Conservation (phyloP, 2,797 vertebrate genomes). For the Nothura maculosa region DNA sequence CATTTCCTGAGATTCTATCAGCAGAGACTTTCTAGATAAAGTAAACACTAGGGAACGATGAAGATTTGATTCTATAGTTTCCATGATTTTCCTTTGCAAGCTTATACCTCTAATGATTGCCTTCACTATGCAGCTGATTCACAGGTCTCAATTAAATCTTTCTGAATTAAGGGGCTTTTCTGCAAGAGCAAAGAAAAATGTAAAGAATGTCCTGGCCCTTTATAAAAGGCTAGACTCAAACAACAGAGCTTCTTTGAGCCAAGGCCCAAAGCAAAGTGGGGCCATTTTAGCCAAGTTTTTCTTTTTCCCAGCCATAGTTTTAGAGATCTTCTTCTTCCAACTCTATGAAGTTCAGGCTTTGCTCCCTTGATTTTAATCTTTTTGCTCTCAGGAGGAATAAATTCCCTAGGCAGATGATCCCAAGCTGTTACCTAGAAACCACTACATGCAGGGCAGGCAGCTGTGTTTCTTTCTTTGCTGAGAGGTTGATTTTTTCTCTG, state of each 20-base stretch:
- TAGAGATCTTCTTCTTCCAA: slow-evolving; percentile 21
- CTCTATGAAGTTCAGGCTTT: not conserved
- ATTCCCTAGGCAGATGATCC: slow-evolving; percentile 54
- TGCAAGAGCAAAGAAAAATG: slow-evolving; percentile 35
- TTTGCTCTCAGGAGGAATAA: slow-evolving; percentile 23
- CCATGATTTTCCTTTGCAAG: not conserved
- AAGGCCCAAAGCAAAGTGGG: slow-evolving; percentile 61
- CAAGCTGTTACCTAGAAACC: slow-evolving; percentile 57
- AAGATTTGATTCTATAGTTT: not conserved
- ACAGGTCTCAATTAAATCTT: not conserved
- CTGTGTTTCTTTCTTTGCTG: slow-evolving; percentile 44
- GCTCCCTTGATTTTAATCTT: slow-evolving; percentile 33
- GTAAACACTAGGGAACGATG: not conserved
- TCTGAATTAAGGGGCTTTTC: slow-evolving; percentile 14
- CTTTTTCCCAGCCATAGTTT: slow-evolving; percentile 4
- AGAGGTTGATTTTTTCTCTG: not conserved
- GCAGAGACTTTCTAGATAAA: not conserved
- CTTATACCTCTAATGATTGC: not conserved
- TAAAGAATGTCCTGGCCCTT: slow-evolving; percentile 51
- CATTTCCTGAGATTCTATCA: not conserved
- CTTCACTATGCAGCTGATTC: slow-evolving; percentile 3
- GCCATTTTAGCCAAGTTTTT: slow-evolving; percentile 32
- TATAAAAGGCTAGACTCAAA: slow-evolving; percentile 45
- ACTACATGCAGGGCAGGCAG: slow-evolving; percentile 20
- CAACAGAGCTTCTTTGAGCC: slow-evolving; percentile 44